A percentile compares a stretch with the other conserved stretches of the same genome.
Conservation (phyloP, 2,888 invertebrate species). For the Peribatodes rhomboidaria region DNA sequence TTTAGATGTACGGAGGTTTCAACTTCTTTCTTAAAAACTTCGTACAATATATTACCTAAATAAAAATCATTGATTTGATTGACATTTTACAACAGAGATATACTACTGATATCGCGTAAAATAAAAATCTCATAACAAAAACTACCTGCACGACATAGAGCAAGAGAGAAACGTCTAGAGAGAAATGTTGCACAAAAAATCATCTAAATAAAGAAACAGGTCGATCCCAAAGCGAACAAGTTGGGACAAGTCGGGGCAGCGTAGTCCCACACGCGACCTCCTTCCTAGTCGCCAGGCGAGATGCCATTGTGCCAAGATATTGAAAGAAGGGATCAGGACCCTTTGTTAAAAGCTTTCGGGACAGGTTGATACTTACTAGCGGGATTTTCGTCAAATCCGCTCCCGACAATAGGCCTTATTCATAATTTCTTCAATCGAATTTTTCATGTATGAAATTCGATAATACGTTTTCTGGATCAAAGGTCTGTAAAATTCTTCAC, state of each 20-base stretch:
- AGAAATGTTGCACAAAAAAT: slow-evolving; percentile 30
- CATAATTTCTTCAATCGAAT: slow-evolving; percentile 40
- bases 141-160: not conserved
- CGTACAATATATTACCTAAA: no score
- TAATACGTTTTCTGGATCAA: slow-evolving; percentile 27
- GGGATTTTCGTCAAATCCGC: slow-evolving; percentile 41
- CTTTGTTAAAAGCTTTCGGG: slow-evolving; percentile 48
- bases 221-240: slow-evolving; percentile 39
- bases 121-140: not conserved
- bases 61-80: no score
- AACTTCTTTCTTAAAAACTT: no score
- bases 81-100: no score
- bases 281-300: slow-evolving; percentile 47
- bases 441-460: slow-evolving; percentile 26
- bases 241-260: slow-evolving; percentile 35
- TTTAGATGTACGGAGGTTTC: no score
- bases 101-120: not conserved
- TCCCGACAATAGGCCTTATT: slow-evolving; percentile 41
- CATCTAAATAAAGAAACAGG: slow-evolving; percentile 48
- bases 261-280: slow-evolving; percentile 43
- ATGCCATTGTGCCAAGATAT: slow-evolving; percentile 53
- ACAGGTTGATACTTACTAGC: slow-evolving; percentile 56
- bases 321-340: slow-evolving; percentile 53
- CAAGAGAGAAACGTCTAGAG: not conserved
- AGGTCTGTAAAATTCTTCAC: slow-evolving; percentile 16